A percentile compares a stretch with the other conserved stretches of the same genome.
Conservation (phyloP, 2,888 invertebrate species). For the Apodemia duryi region DNA sequence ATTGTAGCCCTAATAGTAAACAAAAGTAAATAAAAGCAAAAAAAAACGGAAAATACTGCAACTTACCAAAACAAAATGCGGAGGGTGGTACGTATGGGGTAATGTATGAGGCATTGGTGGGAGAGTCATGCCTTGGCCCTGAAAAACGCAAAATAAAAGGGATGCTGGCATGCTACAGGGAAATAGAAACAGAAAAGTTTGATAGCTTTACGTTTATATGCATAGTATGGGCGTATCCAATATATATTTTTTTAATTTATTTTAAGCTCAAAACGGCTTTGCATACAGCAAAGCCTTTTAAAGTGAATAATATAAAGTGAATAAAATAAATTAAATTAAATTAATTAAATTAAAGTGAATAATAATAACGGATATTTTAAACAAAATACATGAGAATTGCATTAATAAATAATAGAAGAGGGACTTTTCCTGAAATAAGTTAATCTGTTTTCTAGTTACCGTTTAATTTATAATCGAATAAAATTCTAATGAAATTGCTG, state of each 20-base stretch:
- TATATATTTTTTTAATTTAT: neutral
- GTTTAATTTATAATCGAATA: too few species aligned
- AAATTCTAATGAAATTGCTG: too few species aligned
- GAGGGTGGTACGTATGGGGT: constrained; percentile 77
- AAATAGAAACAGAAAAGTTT: constrained; percentile 40
- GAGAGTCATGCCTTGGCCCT: constrained; percentile 76
- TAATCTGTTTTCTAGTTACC: too few species aligned
- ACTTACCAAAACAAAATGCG: constrained; percentile 79
- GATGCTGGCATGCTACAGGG: constrained; percentile 69
- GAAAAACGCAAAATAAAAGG: constrained; percentile 67
- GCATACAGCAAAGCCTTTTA: too few species aligned
- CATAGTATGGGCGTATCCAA: constrained; percentile 8
- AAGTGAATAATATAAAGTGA: too few species aligned
- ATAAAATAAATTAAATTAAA: too few species aligned
- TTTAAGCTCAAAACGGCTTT: neutral
- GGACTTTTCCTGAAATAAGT: too few species aligned
- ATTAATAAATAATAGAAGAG: too few species aligned
- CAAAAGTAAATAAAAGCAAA: constrained; percentile 34
- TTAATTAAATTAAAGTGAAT: too few species aligned
- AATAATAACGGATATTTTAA: too few species aligned
- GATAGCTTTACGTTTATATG: constrained; percentile 8
- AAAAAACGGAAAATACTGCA: constrained; percentile 38
- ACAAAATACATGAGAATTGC: too few species aligned
- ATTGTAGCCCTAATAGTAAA: constrained; percentile 13
- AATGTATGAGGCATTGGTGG: constrained; percentile 75